Evolutionary conservation across 2,797 vertebrate genomes (phyloP), one percentile per base, ranked within the genome.

Genomic region (Acanthiza pusilla): DNA sequence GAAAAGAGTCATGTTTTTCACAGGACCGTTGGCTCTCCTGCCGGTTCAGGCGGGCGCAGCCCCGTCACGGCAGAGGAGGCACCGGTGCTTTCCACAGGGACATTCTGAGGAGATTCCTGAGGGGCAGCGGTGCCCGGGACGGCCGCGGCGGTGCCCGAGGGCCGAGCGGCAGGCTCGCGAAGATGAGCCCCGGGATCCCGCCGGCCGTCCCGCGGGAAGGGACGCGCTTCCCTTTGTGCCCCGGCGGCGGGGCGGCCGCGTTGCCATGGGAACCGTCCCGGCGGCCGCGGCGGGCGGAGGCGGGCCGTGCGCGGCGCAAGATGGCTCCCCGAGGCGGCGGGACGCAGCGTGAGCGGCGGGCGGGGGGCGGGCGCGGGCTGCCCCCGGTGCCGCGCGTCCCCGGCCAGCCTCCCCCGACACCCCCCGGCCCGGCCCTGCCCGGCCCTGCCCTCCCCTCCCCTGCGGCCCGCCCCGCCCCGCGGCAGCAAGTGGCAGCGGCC

Each of bases 251-350:
- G 57, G 67, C 54, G 89, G 91, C 96, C 94, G 90, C 93, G 97
- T 98, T 97, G 94, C 96, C 82, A 98, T 95, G 97, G 97, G 87
- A 96, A 98, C 97, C 51, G 96, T 75, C 65, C 96, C 82, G 78
- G 93, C 36, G 96, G 96, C 95, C 42, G 88, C 78, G 45, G 92
- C 60, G 74, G 90, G 50, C 81, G 84, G 85, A 75, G 97, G 94
- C 82, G 70, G 88, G 92, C 83, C 83, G 91, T 53, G 96, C 91
- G 93, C 63, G 89, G 88, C 65, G 68, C 95, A 97, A 95, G 95
- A 96, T 96, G 96, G 96, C 96, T 94, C 96, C 89, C 89, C 85
- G 97, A 95, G 97, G 93, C 97, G 91, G 97, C 96, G 94, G 97
- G 97, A 94, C 96, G 96, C 97, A 61, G 96, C 93, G 97, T 97